A percentile compares a stretch with the other conserved stretches of the same genome.
These are phyloP conservation scores for Schizothorax lantsangensis DNA, from an alignment of 2,797 vertebrate species.

Conservation along the genomic window DNA sequence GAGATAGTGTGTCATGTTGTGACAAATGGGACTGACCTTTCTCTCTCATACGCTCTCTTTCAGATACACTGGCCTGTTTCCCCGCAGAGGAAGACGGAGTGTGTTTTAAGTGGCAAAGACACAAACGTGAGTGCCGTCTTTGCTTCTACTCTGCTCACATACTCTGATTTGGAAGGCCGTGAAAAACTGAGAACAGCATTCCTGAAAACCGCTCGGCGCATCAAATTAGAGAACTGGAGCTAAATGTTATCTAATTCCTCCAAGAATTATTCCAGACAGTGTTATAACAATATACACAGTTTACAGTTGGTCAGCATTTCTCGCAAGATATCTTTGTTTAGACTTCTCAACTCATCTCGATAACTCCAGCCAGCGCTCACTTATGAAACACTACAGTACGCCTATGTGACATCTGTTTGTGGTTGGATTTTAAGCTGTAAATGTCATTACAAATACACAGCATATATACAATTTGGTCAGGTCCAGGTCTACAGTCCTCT, in stretches of 20 bases:
- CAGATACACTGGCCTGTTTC: conserved; percentile 98
- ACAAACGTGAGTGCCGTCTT: conserved; percentile 86
- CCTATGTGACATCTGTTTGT: conserved; percentile 18
- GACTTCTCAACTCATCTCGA: background rate
- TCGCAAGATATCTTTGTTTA: conserved; percentile 2
- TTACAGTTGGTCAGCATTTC: background rate
- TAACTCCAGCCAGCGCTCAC: background rate
- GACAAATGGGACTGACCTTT: conserved; percentile 63
- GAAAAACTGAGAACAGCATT: too few relatives aligned
- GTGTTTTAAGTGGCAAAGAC: conserved; percentile 94
- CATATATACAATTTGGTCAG: conserved; percentile 1
- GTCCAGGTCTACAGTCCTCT: background rate
- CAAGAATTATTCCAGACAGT: background rate
- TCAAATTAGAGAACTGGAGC: background rate
- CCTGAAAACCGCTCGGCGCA: background rate
- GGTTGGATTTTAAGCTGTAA: conserved; percentile 1
- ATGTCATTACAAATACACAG: conserved; percentile 9
- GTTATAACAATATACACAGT: conserved; percentile 9
- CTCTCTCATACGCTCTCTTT: conserved; percentile 51
- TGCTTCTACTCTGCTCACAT: background rate
- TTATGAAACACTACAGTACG: background rate
- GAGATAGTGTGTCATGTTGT: conserved; percentile 58
- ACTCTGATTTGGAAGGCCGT: background rate
- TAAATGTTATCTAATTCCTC: background rate
- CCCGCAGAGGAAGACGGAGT: conserved; percentile 91